Conservation (phyloP, 92 coral and sea anemone species). For the Pocillopora grandis region DNA sequence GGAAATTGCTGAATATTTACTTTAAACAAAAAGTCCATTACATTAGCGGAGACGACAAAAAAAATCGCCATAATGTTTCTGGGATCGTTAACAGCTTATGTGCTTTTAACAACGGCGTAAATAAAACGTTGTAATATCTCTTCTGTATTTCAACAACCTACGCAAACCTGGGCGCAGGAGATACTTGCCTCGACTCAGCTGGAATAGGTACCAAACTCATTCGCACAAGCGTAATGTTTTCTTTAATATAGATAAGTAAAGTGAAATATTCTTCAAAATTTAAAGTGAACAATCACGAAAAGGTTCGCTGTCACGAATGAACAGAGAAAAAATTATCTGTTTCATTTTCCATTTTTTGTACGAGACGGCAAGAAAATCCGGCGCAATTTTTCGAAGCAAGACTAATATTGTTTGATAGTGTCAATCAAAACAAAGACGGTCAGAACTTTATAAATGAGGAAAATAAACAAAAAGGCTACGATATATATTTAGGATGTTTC, state of each 20-base stretch:
- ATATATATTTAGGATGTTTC: background rate
- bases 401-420: background rate
- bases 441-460: conserved; percentile 1
- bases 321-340: too few species aligned
- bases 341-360: too few species aligned
- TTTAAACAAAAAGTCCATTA: conserved; percentile 1
- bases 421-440: background rate
- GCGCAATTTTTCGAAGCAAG: background rate
- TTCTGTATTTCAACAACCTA: too few species aligned
- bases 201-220: too few species aligned
- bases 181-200: too few species aligned
- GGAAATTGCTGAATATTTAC: conserved; percentile 9
- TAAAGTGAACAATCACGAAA: too few species aligned
- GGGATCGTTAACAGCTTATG: background rate
- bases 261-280: too few species aligned
- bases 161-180: too few species aligned
- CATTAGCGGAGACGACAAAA: background rate
- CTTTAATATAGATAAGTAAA: too few species aligned
- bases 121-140: too few species aligned
- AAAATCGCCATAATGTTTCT: background rate
- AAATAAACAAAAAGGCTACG: background rate
- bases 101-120: background rate
- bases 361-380: background rate
- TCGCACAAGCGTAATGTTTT: too few species aligned
- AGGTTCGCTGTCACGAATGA: too few species aligned